phyloP scores from a whole-genome alignment of 2,113 vertebrate genomes.

The Cebus imitator region DNA sequence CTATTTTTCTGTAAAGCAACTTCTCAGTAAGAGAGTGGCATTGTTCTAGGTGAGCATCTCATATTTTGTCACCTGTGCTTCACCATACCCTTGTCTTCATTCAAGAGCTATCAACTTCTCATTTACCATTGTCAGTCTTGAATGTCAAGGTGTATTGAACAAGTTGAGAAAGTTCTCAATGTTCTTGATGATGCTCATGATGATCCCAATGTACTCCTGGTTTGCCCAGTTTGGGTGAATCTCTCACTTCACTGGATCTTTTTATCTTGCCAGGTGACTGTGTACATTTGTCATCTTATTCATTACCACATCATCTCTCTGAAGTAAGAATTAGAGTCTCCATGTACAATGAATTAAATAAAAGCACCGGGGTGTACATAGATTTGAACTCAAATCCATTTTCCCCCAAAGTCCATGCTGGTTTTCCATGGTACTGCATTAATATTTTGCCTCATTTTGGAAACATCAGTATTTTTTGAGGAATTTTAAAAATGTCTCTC shows the following conservation, averaged over 20 bases:
- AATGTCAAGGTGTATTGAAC: slow-evolving; percentile 94
- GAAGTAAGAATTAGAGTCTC: neutral
- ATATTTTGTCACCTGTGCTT: slow-evolving; percentile 97
- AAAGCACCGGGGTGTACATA: neutral
- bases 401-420: neutral
- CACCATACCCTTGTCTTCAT: slow-evolving; percentile 96
- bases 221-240: too few species aligned
- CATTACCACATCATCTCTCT: neutral
- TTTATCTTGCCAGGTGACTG: too few species aligned
- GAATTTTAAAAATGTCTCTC: neutral
- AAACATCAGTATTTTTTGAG: neutral
- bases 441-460: neutral
- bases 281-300: neutral
- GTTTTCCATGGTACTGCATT: neutral
- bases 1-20: slow-evolving; percentile 39
- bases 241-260: too few species aligned
- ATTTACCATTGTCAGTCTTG: slow-evolving; percentile 94
- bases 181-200: too few species aligned
- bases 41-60: slow-evolving; percentile 93
- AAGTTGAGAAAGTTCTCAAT: too few species aligned
- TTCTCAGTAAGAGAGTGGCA: slow-evolving; percentile 65
- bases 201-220: too few species aligned
- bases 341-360: neutral
- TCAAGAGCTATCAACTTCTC: slow-evolving; percentile 97
- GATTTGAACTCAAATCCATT: neutral